phyloP scores from a whole-genome alignment of 2,888 invertebrate genomes.

The Heteromurus nitidus region DNA sequence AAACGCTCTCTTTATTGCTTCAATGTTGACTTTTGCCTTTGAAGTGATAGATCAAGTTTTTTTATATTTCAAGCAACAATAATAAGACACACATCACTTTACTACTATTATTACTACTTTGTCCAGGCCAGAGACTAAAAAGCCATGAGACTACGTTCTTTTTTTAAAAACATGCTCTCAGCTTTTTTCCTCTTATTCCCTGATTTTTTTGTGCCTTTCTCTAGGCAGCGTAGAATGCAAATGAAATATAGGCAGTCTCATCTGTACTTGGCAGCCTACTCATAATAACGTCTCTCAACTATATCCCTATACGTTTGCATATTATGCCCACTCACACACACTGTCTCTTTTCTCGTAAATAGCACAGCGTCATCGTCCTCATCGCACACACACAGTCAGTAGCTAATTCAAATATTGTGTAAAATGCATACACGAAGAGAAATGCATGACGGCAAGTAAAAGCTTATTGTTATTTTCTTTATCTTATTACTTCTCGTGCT shows the following conservation, averaged over 20 bases:
- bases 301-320: not conserved
- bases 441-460: conserved; percentile 15
- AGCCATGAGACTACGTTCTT: not conserved
- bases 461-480: conserved; percentile 43
- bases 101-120: conserved; percentile 9
- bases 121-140: conserved; percentile 12
- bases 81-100: conserved; percentile 49
- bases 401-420: conserved; percentile 28
- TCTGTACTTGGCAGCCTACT: not conserved
- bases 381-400: not conserved
- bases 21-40: conserved; percentile 58
- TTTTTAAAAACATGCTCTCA: no score
- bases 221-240: not conserved
- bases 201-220: no score
- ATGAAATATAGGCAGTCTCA: conserved; percentile 11
- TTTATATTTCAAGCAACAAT: conserved; percentile 28
- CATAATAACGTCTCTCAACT: not conserved
- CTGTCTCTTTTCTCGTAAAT: not conserved
- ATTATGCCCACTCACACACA: conserved; percentile 5
- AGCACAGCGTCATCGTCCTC: not conserved
- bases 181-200: no score
- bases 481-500: conserved; percentile 15
- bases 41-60: conserved; percentile 62
- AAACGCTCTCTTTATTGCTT: conserved; percentile 48
- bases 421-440: not conserved